phyloP scores from a whole-genome alignment of 2,797 vertebrate species.

The Kryptopterus vitreolus region DNA sequence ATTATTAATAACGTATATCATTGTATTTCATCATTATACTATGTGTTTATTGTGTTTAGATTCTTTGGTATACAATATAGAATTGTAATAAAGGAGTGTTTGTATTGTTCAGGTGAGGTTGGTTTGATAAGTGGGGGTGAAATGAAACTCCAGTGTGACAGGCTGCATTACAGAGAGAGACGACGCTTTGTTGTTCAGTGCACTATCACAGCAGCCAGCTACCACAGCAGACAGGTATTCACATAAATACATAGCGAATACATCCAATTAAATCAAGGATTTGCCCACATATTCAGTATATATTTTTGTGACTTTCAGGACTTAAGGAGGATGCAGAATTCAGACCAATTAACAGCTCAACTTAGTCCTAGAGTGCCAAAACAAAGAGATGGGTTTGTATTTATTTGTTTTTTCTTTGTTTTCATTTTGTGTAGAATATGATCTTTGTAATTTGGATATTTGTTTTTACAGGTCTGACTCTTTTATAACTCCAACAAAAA shows the following conservation, averaged over 20 bases:
- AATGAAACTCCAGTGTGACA: slow-evolving; percentile 65
- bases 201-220: slow-evolving; percentile 65
- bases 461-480: slow-evolving; percentile 39
- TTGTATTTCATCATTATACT: too few species aligned
- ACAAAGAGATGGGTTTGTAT: slow-evolving; percentile 49
- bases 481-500: slow-evolving; percentile 41
- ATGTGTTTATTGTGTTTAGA: too few species aligned
- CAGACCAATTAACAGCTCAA: slow-evolving; percentile 47
- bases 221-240: slow-evolving; percentile 54
- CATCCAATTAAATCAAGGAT: background rate
- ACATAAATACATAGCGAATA: background rate
- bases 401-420: background rate
- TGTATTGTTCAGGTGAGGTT: slow-evolving; percentile 58
- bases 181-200: slow-evolving; percentile 72
- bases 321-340: slow-evolving; percentile 25
- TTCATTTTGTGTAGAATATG: background rate
- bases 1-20: too few species aligned
- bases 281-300: too few species aligned
- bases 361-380: slow-evolving; percentile 50
- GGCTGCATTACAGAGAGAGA: slow-evolving; percentile 71
- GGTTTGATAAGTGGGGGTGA: slow-evolving; percentile 69
- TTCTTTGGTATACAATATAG: too few species aligned
- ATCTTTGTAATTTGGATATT: slow-evolving; percentile 2
- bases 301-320: slow-evolving; percentile 24
- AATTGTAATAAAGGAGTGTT: too few species aligned